Base-by-base conservation (phyloP, 2,113 vertebrate species). In the Eolophus roseicapilla region DNA sequence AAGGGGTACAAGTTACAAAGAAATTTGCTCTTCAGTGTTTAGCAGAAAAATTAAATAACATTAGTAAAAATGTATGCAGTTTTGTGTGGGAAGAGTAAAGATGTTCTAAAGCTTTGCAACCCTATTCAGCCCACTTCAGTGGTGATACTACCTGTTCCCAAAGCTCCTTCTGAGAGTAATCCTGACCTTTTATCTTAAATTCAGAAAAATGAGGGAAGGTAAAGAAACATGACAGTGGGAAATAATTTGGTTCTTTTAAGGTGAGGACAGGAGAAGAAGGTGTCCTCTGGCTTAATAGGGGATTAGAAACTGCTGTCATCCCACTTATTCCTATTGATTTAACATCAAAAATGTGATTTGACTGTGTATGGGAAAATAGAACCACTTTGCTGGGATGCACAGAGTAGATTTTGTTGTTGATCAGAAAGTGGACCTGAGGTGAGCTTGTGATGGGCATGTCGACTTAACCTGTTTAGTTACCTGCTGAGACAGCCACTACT, bases 1-100 rank as follows among this genome's bases (percentile, higher is more conserved):
- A 86, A 94, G n/a, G 82, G 50, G 15, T 94, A 46, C 50, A 79
- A 80, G 35, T 88, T 94, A 96, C 5, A 2, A 89, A 92, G 74
- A 97, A 91, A 90, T 84, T 86, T 95, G 60, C 11, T 95, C 44
- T 78, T 60, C 31, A 37, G 29, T 80, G 39, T 85, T 35, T 31
- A 64, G 68, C 15, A 79, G 31, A 82, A 93, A 96, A 96, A 90
- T 28, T 24, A 94, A 96, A 88, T 44, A 5, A 17, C 14, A 37
- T 94, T 81, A 82, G 10, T 67, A 70, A 57, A 73, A 60, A 90
- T 55, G 2, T 27, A 12, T 44, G 17, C 15, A 44, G 9, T 39
- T 91, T 43, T 78, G 6, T 23, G 43, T 68, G 52, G 25, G 25
- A 82, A 75, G 20, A 44, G 18, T 23, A 86, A 82, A 10, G 31